Conservation (phyloP, 1,140 invertebrate species). For the Neomicropteryx cornuta region DNA sequence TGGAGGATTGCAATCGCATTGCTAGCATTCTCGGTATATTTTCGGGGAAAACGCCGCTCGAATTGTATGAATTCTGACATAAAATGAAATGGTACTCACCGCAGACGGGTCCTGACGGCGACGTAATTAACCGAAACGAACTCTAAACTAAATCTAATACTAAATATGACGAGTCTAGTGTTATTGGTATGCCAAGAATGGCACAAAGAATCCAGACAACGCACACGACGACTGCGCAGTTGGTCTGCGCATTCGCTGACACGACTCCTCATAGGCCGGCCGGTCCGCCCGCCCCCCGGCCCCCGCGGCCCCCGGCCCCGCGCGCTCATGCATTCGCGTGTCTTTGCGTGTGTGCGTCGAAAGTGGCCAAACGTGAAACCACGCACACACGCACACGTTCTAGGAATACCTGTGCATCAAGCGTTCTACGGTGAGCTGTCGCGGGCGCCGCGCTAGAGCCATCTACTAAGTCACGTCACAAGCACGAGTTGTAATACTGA, state of each 20-base stretch:
- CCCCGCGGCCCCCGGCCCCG: conserved; percentile 28
- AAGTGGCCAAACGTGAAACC: conserved; percentile 39
- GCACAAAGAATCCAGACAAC: conserved; percentile 91
- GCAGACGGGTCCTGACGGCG: conserved; percentile 47
- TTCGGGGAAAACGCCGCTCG: conserved; percentile 39
- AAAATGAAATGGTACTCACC: conserved; percentile 51
- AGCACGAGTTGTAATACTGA: too few relatives aligned
- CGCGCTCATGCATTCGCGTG: conserved; percentile 29
- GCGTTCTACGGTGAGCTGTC: too few relatives aligned
- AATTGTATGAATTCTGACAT: conserved; percentile 44
- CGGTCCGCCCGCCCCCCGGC: conserved; percentile 14
- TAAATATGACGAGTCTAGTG: conserved; percentile 70
- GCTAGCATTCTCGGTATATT: conserved; percentile 53
- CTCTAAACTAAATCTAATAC: conserved; percentile 39
- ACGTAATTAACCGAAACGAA: conserved; percentile 52
- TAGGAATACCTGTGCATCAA: conserved; percentile 31
- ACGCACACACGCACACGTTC: conserved; percentile 29
- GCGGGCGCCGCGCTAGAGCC: too few relatives aligned
- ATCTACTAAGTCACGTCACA: too few relatives aligned
- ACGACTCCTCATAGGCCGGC: conserved; percentile 52
- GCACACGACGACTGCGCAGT: conserved; percentile 72
- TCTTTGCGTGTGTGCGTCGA: conserved; percentile 27
- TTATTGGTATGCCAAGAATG: conserved; percentile 89
- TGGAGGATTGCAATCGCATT: conserved; percentile 63
- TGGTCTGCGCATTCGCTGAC: conserved; percentile 65